Evolutionary conservation across 2,113 vertebrate species (phyloP).

Genomic region (chimpanzee (Pan troglodytes)): DNA sequence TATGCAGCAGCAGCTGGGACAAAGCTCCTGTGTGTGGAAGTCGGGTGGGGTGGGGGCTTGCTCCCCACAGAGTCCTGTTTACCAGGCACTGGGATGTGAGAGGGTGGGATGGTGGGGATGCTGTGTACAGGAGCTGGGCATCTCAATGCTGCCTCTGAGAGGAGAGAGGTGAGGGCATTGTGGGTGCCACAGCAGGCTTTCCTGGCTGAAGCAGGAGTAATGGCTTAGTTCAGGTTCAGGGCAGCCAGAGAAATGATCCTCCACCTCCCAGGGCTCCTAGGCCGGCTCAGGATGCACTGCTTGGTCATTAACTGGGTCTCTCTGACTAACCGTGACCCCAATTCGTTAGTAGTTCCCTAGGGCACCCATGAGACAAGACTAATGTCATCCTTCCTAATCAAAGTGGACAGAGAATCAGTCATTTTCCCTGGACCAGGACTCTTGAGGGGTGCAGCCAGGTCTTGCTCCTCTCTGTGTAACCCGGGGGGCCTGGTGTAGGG

Average conservation of each 20-base stretch:
- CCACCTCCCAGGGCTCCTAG: neutral
- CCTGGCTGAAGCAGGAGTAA: neutral
- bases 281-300: neutral
- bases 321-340: neutral
- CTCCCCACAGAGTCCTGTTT: slow-evolving; percentile 55
- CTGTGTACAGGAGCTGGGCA: neutral
- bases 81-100: slow-evolving; percentile 59
- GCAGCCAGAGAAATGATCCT: neutral
- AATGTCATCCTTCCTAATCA: neutral
- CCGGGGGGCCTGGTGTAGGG: neutral
- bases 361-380: neutral
- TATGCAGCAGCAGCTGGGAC: slow-evolving; percentile 64
- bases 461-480: neutral
- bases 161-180: neutral
- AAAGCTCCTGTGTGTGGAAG: slow-evolving; percentile 74
- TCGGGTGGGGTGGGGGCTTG: neutral
- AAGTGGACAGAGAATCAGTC: neutral
- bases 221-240: neutral
- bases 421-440: neutral
- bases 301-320: neutral
- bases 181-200: neutral
- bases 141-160: neutral
- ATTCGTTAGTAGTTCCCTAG: neutral
- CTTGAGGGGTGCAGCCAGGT: neutral
- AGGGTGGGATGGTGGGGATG: neutral